Evolutionary conservation across 2,888 invertebrate species (phyloP).

Genomic region (Drosophila austrosaltans): DNA sequence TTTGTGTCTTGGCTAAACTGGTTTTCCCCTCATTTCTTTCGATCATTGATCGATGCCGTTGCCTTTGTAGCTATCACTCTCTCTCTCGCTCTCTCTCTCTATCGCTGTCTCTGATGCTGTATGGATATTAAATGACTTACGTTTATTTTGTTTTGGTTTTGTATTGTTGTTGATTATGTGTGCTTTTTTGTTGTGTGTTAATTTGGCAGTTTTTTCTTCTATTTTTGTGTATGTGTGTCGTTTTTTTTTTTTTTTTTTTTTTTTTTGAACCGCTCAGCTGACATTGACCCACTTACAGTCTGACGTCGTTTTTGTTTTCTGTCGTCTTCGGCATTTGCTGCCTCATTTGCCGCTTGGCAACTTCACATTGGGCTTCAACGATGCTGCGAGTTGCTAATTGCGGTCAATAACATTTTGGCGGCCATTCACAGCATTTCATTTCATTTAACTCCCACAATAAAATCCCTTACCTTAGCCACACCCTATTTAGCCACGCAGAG

Average conservation of each 20-base stretch:
- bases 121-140: conserved; percentile 35
- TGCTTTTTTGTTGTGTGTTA: conserved; percentile 50
- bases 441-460: conserved; percentile 1
- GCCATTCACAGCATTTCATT: conserved; percentile 53
- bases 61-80: background rate
- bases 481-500: background rate
- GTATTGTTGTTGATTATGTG: conserved; percentile 1
- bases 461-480: conserved; percentile 17
- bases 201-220: conserved; percentile 64
- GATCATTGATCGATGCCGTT: conserved; percentile 18
- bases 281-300: conserved; percentile 78
- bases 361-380: conserved; percentile 23
- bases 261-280: conserved; percentile 70
- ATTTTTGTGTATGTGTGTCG: background rate
- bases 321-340: conserved; percentile 51
- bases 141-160: conserved; percentile 33
- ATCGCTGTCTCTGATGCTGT: conserved; percentile 1
- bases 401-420: conserved; percentile 66
- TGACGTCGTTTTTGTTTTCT: conserved; percentile 49
- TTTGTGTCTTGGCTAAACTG: conserved; percentile 70
- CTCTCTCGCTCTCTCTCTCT: background rate
- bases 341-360: conserved; percentile 59
- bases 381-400: conserved; percentile 56
- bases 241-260: conserved; percentile 51
- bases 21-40: conserved; percentile 39